Base-by-base conservation (phyloP, 2,113 vertebrate species). In the Coregonus clupeaformis region DNA sequence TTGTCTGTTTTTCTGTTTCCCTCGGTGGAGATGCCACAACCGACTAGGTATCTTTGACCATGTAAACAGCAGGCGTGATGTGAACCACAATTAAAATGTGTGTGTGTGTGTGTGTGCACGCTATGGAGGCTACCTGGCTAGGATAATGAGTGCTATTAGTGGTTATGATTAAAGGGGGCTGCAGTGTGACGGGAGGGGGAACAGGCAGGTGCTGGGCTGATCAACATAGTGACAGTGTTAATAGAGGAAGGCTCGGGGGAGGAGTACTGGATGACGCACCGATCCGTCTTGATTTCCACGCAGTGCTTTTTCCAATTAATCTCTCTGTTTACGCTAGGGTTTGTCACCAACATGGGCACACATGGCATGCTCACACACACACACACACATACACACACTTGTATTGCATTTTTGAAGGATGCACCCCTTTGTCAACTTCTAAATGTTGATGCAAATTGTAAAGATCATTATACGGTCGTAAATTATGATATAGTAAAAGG, bases 171-270 rank as follows among this genome's bases (percentile, higher is more conserved):
- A 90, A 90, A 89, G 88, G 76, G 78, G 78, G 79, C 80, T 29
- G 12, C 49, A 27, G 27, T 70, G 45, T 18, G 49, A 18, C 80
- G 82, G 79, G 79, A 85, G 84, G 79, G 83, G 85, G 84, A 87
- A 78, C 78, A 45, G 87, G 87, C 90, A 93, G 92, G 91, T 93
- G 91, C 86, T 77, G 85, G 82, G 87, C 87, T 89, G 87, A 92
- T 91, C 91, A 92, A 89, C 90, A 90, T 89, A 91, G 90, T 91
- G 91, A 91, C 92, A 90, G 86, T 88, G 91, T 87, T 92, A 92
- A 93, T 91, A 87, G 91, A 89, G 76, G 64, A 80, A 71, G 84
- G 85, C 90, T 89, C 91, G 77, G 80, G 88, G 90, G 91, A 90
- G 86, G 86, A 86, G 89, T 85, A 89, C 82, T 81, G 78, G 83